Evolutionary conservation across 92 coral and sea anemone species (phyloP), one percentile per base, ranked within the genome.

Genomic region (Zoanthus sansibaricus): DNA sequence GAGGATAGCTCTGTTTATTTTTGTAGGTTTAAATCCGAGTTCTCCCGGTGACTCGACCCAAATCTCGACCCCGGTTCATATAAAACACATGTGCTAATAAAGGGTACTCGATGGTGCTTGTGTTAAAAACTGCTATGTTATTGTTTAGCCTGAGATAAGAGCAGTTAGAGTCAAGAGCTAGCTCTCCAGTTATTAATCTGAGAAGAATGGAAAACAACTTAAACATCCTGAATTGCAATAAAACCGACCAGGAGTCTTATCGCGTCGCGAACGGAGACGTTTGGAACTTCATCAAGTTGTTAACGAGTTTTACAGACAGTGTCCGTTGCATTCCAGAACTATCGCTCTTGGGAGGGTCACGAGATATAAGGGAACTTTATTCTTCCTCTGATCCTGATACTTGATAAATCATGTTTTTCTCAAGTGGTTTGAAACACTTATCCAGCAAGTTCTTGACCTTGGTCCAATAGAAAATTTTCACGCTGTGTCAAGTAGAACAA

Each of bases 181-280:
- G 6, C 85, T 67, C 85, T 80, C 73, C 37, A 64, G 85, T 64
- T 64, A 80, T 62, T 18, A 48, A 55, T 54, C 75, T 75, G 18
- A 20, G 59, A 80, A 66, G 75, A 80, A 80, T 66, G 58, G 25
- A 52, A 64, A 80, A 67, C 75, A 66, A 80, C n/a, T 49, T n/a
- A 46, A 80, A 64, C 85, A 80, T 80, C 85, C 85, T 80, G 85
- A 80, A 80, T 80, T 64, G 58, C 85, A 44, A 80, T 80, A 66
- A 80, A 80, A 71, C 59, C 42, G 70, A 44, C 85, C 75, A 44
- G 30, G 75, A 80, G 67, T 66, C 72, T 80, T 66, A 80, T 80
- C 85, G 21, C 49, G 59, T 42, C 84, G 47, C 75, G 18, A 66
- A 46, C 85, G 46, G 12, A 64, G 84, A 79, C 84, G 84, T 45